Percentiles rank a stretch among this genome's conserved stretches.
phyloP scores from a whole-genome alignment of 2,888 invertebrate species.

The Acronicta alni region DNA sequence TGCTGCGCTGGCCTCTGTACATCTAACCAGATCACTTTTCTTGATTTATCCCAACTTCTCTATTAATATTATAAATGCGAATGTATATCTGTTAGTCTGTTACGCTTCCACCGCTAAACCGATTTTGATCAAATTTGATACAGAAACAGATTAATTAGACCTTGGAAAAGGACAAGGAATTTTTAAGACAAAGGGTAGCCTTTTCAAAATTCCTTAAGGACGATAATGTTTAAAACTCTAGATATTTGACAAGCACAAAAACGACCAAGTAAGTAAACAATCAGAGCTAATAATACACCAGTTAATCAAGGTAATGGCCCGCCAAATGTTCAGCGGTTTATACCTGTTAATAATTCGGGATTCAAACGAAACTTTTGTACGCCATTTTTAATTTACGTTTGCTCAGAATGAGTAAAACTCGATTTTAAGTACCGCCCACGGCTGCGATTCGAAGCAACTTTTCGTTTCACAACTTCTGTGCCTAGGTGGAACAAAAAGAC shows the following conservation, averaged over 20 bases:
- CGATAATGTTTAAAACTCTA: no score
- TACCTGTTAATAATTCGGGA: slow-evolving; percentile 31
- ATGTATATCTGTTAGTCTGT: no score
- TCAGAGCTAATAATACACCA: slow-evolving; percentile 15
- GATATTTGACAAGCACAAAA: slow-evolving; percentile 12
- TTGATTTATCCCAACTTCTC: no score
- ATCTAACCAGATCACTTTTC: no score
- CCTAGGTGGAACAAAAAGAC: slow-evolving; percentile 32
- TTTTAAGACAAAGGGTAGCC: no score
- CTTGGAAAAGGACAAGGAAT: no score
- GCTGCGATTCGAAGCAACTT: slow-evolving; percentile 38
- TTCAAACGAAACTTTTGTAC: slow-evolving; percentile 41
- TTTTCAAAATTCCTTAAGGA: no score
- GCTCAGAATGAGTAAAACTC: slow-evolving; percentile 44
- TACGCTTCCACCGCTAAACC: no score
- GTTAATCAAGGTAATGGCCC: slow-evolving; percentile 33
- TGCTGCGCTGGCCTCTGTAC: no score
- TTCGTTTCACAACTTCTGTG: slow-evolving; percentile 39
- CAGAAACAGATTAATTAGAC: no score
- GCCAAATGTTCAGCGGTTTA: slow-evolving; percentile 17
- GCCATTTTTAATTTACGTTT: slow-evolving; percentile 45
- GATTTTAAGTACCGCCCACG: slow-evolving; percentile 43
- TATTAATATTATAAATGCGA: no score
- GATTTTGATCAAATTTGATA: no score
- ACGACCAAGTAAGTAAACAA: slow-evolving; percentile 11